Base-by-base conservation (phyloP, 2,797 vertebrate genomes). In the Australoheros facetus region DNA sequence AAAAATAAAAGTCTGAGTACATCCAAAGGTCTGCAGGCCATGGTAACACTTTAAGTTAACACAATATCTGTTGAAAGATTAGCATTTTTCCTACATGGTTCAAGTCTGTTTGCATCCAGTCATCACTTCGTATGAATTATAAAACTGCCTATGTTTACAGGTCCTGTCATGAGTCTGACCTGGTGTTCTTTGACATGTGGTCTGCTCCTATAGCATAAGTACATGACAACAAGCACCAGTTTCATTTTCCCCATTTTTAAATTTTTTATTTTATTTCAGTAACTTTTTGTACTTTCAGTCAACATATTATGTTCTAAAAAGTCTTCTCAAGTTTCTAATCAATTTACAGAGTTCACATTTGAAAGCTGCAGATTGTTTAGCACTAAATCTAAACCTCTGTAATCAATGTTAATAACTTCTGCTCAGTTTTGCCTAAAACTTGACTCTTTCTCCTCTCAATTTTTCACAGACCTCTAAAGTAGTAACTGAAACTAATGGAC, bases 401-500 rank as follows among this genome's bases (percentile, higher is more conserved):
- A 34, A n/a, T 62, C 3, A 57, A 21, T 58, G 11, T 21, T 57
- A 39, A 10, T 62, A 2, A 19, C 19, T 13, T 74, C 23, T 73
- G 32, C 10, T 57, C 16, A 9, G 21, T 9, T 71, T 72, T 2
- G 32, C 32, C 3, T 57, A 19, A 16, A 28, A 2, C 2, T 39
- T 42, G 17, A 37, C 17, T 66, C 45, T 54, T 6, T 54, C 10
- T 30, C 39, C 28, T 10, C 39, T 8, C 10, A 17, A 13, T 8
- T 28, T 70, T 32, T 83, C 9, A 32, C 57, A 95, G 94, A 79
- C 66, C 12, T 72, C 85, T 17, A 69, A 79, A 74, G 56, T 53
- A 1, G 55, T 55, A 39, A 55, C 73, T 64, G 83, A 91, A 71
- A 54, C 77, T 71, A 94, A 94, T 17, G 93, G 93, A 60, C 53